These are phyloP conservation scores for Pyrrhosoma nymphula DNA, from an alignment of 2,888 invertebrate genomes.

Conservation along the genomic window DNA sequence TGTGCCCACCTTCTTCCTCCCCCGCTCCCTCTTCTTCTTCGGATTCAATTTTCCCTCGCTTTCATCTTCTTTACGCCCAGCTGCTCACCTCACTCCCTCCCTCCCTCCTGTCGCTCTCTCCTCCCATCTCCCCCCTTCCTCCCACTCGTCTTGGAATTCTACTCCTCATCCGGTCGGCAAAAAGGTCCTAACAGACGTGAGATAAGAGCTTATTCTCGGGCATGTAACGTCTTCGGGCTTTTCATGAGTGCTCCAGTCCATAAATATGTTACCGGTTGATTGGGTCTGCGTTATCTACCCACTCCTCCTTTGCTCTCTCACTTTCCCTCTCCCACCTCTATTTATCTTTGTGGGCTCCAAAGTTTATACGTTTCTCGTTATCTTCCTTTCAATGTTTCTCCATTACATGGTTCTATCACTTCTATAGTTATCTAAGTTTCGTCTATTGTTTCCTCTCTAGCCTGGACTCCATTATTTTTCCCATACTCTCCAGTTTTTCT, in stretches of 20 bases:
- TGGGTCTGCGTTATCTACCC: slow-evolving; percentile 36
- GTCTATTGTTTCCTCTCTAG: neutral
- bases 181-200: slow-evolving; percentile 58
- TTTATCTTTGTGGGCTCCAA: neutral
- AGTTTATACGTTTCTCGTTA: too few species aligned
- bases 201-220: slow-evolving; percentile 63
- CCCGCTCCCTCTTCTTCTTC: neutral
- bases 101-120: neutral
- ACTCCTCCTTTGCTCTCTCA: neutral
- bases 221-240: slow-evolving; percentile 64
- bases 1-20: neutral
- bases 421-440: neutral
- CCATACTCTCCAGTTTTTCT: neutral
- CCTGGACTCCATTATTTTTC: neutral
- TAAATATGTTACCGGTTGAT: slow-evolving; percentile 51
- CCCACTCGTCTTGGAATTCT: slow-evolving; percentile 30
- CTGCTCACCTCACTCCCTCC: neutral
- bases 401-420: neutral
- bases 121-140: neutral
- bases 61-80: slow-evolving; percentile 23
- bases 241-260: slow-evolving; percentile 62
- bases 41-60: neutral
- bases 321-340: neutral
- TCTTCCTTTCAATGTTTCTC: neutral
- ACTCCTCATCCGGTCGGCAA: slow-evolving; percentile 53